A percentile compares a stretch with the other conserved stretches of the same genome.
phyloP scores from a whole-genome alignment of 2,888 invertebrate genomes.

The Megaustenia siamemsis region DNA sequence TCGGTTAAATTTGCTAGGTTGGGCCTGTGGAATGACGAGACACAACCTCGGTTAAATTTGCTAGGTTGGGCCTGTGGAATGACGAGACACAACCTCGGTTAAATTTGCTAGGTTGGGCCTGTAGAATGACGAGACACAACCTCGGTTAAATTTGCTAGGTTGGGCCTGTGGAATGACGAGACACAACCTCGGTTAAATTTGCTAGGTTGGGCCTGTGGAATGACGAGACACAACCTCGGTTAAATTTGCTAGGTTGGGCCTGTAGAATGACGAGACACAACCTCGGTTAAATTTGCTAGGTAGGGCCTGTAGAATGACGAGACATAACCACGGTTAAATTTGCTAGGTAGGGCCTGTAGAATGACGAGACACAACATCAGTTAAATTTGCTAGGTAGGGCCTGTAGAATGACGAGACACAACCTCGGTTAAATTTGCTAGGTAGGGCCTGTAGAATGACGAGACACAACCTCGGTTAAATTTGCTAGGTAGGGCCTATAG shows the following conservation, averaged over 20 bases:
- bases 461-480: conserved; percentile 96
- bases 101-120: conserved; percentile 82
- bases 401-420: conserved; percentile 60
- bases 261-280: conserved; percentile 52
- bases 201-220: conserved; percentile 61
- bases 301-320: conserved; percentile 58
- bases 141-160: conserved; percentile 88
- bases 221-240: conserved; percentile 91
- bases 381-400: conserved; percentile 84
- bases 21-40: conserved; percentile 59
- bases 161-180: conserved; percentile 59
- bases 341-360: conserved; percentile 62
- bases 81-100: conserved; percentile 95
- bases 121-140: conserved; percentile 81
- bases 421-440: conserved; percentile 89
- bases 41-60: conserved; percentile 92
- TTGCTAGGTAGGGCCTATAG: conserved; percentile 62
- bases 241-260: conserved; percentile 83
- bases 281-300: conserved; percentile 89
- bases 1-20: conserved; percentile 86
- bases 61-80: conserved; percentile 61
- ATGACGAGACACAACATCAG: conserved; percentile 88
- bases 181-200: conserved; percentile 93
- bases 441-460: conserved; percentile 59
- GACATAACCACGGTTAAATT: conserved; percentile 95